Conservation (phyloP, 1,140 invertebrate species). For the Odontomachus brunneus region DNA sequence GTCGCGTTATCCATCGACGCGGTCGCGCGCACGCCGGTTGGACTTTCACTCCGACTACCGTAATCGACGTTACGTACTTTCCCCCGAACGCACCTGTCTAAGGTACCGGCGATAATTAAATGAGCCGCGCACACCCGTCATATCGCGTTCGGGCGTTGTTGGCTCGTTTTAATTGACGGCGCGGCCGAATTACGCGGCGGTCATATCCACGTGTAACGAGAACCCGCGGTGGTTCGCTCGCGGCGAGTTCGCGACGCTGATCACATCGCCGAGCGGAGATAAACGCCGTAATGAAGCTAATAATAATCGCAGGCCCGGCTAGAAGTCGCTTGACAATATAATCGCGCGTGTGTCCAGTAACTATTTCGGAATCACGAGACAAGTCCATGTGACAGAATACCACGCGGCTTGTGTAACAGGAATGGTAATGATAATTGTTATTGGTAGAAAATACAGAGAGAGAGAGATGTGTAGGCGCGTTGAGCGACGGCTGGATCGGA, state of each 20-base stretch:
- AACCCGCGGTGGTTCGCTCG: slow-evolving; percentile 9
- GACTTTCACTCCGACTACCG: slow-evolving; percentile 64
- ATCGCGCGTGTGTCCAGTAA: not conserved
- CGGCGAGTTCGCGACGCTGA: slow-evolving; percentile 21
- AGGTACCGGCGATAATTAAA: slow-evolving; percentile 46
- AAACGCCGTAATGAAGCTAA: slow-evolving; percentile 7
- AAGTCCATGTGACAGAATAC: no score
- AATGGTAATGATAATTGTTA: not conserved
- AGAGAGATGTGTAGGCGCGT: not conserved
- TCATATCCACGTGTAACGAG: no score
- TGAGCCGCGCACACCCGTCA: slow-evolving; percentile 3
- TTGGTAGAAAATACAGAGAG: slow-evolving; percentile 2
- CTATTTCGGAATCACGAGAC: not conserved
- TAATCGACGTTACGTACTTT: slow-evolving; percentile 55
- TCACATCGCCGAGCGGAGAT: not conserved
- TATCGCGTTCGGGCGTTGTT: slow-evolving; percentile 27
- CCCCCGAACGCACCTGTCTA: slow-evolving; percentile 65
- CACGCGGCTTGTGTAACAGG: no score
- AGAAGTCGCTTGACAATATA: slow-evolving; percentile 13
- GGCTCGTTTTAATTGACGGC: slow-evolving; percentile 64
- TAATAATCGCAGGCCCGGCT: not conserved
- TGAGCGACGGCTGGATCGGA: not conserved
- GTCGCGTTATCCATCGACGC: slow-evolving; percentile 25
- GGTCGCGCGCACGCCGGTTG: not conserved
- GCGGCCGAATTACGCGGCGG: slow-evolving; percentile 31